These are phyloP conservation scores for Lamprologus lemairii DNA, from an alignment of 2,113 vertebrate species.

Conservation along the genomic window DNA sequence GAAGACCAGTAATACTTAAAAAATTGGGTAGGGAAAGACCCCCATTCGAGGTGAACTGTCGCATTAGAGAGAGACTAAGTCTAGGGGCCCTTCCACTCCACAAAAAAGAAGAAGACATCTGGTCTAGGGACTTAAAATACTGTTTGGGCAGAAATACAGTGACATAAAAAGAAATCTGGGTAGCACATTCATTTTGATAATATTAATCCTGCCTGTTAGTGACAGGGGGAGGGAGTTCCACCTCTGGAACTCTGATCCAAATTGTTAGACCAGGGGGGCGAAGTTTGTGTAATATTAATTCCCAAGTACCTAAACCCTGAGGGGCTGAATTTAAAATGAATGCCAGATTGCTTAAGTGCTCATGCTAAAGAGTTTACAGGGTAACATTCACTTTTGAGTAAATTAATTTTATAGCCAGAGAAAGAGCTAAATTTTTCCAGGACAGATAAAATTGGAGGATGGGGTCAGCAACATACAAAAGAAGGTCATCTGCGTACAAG, in stretches of 20 bases:
- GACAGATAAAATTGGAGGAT: not conserved
- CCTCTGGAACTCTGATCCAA: not conserved
- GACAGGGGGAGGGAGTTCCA: not conserved
- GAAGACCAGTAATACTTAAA: not conserved
- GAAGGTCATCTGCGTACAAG: not conserved
- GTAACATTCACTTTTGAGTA: not conserved
- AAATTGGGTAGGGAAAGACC: not conserved
- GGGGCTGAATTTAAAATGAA: not conserved
- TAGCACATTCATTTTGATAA: not conserved
- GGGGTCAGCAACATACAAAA: not conserved
- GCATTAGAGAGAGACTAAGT: not conserved
- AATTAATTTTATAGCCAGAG: not conserved
- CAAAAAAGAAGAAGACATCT: not conserved
- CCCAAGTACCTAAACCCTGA: not conserved
- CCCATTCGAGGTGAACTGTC: not conserved
- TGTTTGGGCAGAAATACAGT: not conserved
- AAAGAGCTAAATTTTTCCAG: not conserved
- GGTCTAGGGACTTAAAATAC: not conserved
- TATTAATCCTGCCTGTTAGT: not conserved
- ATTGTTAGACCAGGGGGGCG: not conserved
- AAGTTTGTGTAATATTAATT: not conserved
- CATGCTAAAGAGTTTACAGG: not conserved
- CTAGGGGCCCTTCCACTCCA: not conserved
- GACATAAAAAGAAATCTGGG: not conserved
- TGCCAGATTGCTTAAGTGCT: not conserved